Percentiles rank a stretch among this genome's conserved stretches.
Evolutionary conservation across 1,140 invertebrate species (phyloP).

Genomic region (Nymphalis io): DNA sequence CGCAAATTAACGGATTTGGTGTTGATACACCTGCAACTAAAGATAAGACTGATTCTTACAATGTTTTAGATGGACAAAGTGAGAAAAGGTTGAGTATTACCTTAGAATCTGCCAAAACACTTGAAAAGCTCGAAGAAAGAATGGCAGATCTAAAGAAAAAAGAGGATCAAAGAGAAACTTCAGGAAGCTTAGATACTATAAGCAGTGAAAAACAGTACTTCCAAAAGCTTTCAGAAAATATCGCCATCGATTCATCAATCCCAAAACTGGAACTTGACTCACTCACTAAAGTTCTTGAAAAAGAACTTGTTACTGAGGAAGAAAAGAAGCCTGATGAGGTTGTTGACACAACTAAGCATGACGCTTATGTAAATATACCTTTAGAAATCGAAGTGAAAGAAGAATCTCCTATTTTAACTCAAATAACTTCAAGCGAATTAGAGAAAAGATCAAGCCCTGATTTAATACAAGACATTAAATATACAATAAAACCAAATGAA

Average conservation of each 20-base stretch:
- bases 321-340: conserved; percentile 12
- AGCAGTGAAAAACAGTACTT: neutral
- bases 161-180: conserved; percentile 50
- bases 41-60: conserved; percentile 1
- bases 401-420: neutral
- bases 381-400: neutral
- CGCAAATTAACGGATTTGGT: conserved; percentile 28
- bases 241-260: conserved; percentile 51
- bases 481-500: conserved; percentile 20
- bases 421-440: conserved; percentile 16
- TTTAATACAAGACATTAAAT: conserved; percentile 41
- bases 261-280: conserved; percentile 38
- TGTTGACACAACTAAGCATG: conserved; percentile 6
- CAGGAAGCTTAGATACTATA: neutral
- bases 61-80: no score
- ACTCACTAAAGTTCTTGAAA: conserved; percentile 63
- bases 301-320: conserved; percentile 52
- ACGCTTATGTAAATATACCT: neutral
- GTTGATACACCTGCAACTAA: conserved; percentile 20
- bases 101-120: conserved; percentile 68
- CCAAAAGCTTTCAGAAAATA: conserved; percentile 6
- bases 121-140: conserved; percentile 75
- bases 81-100: conserved; percentile 59
- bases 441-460: conserved; percentile 46
- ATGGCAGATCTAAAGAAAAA: conserved; percentile 63